phyloP scores from a whole-genome alignment of 2,888 invertebrate species.

The Tanypteryx hageni region DNA sequence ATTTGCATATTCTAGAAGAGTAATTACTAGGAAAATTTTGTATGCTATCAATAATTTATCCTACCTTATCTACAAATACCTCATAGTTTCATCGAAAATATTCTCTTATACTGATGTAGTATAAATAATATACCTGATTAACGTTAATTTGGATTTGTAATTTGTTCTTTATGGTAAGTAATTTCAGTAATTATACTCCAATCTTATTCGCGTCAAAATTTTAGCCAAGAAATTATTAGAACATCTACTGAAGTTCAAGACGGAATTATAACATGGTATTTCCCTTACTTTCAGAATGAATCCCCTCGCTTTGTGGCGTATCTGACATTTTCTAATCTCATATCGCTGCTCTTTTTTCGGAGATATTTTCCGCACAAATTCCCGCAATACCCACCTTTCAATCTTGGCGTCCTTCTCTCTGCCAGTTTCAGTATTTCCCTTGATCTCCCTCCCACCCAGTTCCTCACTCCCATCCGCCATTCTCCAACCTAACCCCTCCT shows the following conservation, averaged over 20 bases:
- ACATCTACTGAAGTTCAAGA: too few species aligned
- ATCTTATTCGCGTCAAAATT: too few species aligned
- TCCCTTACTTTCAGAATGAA: constrained; percentile 35
- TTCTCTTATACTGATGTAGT: not conserved
- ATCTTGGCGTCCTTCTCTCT: constrained; percentile 15
- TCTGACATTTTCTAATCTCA: constrained; percentile 21
- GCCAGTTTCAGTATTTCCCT: not conserved
- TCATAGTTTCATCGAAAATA: not conserved
- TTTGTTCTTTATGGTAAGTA: not conserved
- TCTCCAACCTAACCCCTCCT: not conserved
- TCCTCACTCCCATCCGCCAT: not conserved
- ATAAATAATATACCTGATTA: not conserved
- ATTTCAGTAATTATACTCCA: not conserved
- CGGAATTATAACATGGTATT: too few species aligned
- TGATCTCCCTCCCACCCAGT: not conserved
- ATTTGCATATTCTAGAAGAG: too few species aligned
- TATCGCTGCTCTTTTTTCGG: not conserved
- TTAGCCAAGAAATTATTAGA: too few species aligned
- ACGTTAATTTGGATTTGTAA: not conserved
- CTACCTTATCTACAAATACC: not conserved
- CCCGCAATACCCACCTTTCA: not conserved
- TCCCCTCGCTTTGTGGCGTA: not conserved
- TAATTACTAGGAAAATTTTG: too few species aligned
- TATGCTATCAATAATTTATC: too few species aligned
- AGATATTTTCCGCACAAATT: constrained; percentile 27